phyloP scores from a whole-genome alignment of 2,797 vertebrate species.

The Labroides dimidiatus region DNA sequence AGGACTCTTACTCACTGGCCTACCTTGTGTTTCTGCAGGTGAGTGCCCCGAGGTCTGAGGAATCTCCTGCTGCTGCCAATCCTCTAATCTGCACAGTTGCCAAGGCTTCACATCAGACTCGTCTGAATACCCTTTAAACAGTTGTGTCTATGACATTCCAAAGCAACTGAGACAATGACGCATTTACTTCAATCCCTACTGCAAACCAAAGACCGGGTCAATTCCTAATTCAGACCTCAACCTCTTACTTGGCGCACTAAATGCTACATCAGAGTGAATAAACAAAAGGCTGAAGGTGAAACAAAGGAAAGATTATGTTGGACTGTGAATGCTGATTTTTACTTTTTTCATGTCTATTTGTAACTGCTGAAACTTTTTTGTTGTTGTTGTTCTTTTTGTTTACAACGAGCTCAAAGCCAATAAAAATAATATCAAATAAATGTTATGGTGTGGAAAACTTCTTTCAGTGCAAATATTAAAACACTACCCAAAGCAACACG shows the following conservation, averaged over 20 bases:
- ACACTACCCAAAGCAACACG: no score
- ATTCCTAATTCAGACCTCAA: constrained; percentile 13
- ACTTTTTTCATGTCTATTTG: constrained; percentile 15
- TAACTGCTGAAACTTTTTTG: constrained; percentile 44
- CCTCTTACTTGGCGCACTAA: constrained; percentile 1
- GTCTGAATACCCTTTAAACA: not conserved
- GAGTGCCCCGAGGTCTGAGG: constrained; percentile 61
- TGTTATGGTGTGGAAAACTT: not conserved
- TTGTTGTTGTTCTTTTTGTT: constrained; percentile 24
- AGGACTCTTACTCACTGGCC: constrained; percentile 4
- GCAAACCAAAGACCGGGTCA: constrained; percentile 42
- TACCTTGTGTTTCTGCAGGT: constrained; percentile 50
- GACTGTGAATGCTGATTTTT: constrained; percentile 22
- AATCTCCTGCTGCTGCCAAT: not conserved
- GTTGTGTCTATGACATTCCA: constrained; percentile 7
- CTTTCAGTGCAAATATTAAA: not conserved
- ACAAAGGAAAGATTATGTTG: not conserved
- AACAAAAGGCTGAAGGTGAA: constrained; percentile 14
- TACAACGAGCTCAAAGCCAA: constrained; percentile 39
- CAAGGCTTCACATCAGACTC: constrained; percentile 15
- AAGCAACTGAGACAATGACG: constrained; percentile 35
- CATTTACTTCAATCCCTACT: constrained; percentile 20
- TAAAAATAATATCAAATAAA: constrained; percentile 19
- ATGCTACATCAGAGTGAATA: constrained; percentile 27
- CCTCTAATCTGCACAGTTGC: not conserved